These are phyloP conservation scores for Platichthys flesus DNA, from an alignment of 2,113 vertebrate species.

Conservation along the genomic window DNA sequence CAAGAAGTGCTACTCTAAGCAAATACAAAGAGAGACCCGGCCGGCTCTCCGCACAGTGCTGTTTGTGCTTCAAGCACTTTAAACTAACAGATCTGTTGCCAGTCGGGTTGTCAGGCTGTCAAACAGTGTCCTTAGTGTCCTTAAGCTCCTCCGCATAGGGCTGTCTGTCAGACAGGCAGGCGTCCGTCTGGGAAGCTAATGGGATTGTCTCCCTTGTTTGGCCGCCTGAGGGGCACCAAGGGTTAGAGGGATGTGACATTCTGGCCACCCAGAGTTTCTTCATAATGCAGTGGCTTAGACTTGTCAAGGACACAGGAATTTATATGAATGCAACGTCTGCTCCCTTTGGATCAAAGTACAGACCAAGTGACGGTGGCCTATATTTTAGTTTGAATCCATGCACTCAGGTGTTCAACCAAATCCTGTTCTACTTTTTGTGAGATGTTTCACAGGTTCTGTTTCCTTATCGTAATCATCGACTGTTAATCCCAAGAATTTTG, in stretches of 20 bases:
- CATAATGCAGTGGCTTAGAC: not conserved
- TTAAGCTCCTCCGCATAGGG: constrained; percentile 57
- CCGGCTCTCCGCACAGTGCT: constrained; percentile 7
- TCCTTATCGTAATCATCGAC: not conserved
- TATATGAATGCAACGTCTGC: constrained; percentile 13
- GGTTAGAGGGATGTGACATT: constrained; percentile 80
- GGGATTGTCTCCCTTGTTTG: constrained; percentile 78
- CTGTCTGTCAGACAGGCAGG: constrained; percentile 59
- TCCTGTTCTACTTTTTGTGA: not conserved
- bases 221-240: constrained; percentile 54
- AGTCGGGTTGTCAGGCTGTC: constrained; percentile 49
- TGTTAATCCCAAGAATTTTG: constrained; percentile 23
- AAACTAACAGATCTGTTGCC: constrained; percentile 30
- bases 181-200: constrained; percentile 75
- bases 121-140: constrained; percentile 50
- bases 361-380: constrained; percentile 5
- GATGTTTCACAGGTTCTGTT: not conserved
- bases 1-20: constrained; percentile 23
- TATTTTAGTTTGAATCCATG: constrained; percentile 28
- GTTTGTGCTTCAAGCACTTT: constrained; percentile 23
- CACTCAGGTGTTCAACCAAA: not conserved
- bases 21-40: constrained; percentile 24
- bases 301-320: constrained; percentile 51
- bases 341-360: constrained; percentile 8
- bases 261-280: constrained; percentile 70